A percentile compares a stretch with the other conserved stretches of the same genome.
phyloP scores from a whole-genome alignment of 2,888 invertebrate species.

The Dynastes grantii region DNA sequence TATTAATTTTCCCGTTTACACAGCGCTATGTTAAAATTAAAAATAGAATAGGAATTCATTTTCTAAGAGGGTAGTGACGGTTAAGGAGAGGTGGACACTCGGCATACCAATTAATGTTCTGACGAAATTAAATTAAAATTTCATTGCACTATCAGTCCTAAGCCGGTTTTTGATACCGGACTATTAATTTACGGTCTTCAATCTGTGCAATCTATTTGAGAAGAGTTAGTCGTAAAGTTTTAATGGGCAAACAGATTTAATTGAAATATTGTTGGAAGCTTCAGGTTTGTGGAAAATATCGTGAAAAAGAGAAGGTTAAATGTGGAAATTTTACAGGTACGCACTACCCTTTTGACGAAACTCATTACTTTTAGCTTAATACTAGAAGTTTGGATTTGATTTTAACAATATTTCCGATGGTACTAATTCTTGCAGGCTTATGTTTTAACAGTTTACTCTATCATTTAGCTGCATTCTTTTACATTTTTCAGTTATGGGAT shows the following conservation, averaged over 20 bases:
- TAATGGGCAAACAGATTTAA: constrained; percentile 39
- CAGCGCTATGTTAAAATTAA: constrained; percentile 10
- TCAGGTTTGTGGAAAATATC: constrained; percentile 3
- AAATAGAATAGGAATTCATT: constrained; percentile 21
- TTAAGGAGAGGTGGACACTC: constrained; percentile 27
- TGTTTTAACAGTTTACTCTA: background rate
- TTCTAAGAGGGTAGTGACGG: background rate
- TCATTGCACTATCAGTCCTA: constrained; percentile 40
- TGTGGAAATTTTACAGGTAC: background rate
- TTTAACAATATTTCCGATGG: background rate
- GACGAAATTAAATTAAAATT: constrained; percentile 40
- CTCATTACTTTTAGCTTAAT: background rate
- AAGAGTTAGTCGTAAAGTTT: constrained; percentile 35
- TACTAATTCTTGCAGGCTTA: background rate
- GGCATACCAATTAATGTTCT: constrained; percentile 37
- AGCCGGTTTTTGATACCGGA: constrained; percentile 25
- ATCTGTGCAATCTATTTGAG: constrained; percentile 29
- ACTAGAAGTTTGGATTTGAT: background rate
- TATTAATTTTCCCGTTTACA: constrained; percentile 34
- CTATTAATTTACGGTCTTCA: constrained; percentile 38
- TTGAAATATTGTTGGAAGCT: constrained; percentile 40
- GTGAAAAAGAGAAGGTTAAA: background rate
- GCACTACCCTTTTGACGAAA: background rate
- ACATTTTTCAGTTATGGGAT: too few relatives aligned
- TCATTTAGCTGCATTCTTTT: too few relatives aligned